A percentile compares a stretch with the other conserved stretches of the same genome.
Conservation (phyloP, 2,797 vertebrate species). For the Lithobates sylvaticus region DNA sequence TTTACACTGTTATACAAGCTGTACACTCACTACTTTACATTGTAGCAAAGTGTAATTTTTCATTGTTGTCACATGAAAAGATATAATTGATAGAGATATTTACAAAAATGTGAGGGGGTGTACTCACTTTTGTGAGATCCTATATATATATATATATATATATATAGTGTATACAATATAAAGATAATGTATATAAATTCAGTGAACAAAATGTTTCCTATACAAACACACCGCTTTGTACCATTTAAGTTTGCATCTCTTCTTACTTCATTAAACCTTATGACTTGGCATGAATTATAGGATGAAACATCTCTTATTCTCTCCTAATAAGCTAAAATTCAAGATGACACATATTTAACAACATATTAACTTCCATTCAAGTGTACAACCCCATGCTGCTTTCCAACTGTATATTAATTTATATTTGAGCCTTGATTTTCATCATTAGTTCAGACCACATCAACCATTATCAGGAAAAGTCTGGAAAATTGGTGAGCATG, state of each 20-base stretch:
- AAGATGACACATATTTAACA: conserved; percentile 42
- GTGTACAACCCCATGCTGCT: conserved; percentile 47
- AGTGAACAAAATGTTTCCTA: not conserved
- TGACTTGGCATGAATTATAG: conserved; percentile 52
- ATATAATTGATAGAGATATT: no score
- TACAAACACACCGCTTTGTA: not conserved
- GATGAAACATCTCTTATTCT: conserved; percentile 31
- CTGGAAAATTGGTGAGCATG: conserved; percentile 1
- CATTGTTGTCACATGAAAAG: no score
- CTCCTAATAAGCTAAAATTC: conserved; percentile 32
- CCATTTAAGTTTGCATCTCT: conserved; percentile 7
- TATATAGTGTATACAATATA: no score
- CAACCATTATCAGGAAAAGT: conserved; percentile 22
- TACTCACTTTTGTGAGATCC: no score
- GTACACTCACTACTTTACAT: no score
- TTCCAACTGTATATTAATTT: conserved; percentile 49
- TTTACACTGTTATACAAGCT: no score
- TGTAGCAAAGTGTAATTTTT: no score
- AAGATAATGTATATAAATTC: not conserved
- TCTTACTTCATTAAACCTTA: conserved; percentile 27
- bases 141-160: no score
- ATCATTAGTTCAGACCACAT: conserved; percentile 11
- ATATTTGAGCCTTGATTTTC: conserved; percentile 24
- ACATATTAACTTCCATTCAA: conserved; percentile 47
- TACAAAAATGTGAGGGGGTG: no score